Evolutionary conservation across 2,113 vertebrate genomes (phyloP).

Genomic region (Lepidothrix coronata): DNA sequence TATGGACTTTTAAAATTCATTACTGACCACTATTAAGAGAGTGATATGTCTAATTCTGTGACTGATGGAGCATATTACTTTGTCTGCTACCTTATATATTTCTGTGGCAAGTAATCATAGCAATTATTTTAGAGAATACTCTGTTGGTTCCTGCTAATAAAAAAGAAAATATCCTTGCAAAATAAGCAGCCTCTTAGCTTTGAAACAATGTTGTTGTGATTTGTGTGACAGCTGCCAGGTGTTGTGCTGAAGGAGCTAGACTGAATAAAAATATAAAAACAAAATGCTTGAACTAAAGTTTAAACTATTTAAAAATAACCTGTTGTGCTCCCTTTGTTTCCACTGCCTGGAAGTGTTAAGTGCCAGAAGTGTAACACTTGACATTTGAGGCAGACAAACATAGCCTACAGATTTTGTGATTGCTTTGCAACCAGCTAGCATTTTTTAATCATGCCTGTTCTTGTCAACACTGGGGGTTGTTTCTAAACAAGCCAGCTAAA

Average conservation of each 20-base stretch:
- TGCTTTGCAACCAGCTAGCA: conserved; percentile 7
- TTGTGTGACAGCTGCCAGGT: conserved; percentile 58
- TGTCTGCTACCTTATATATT: not conserved
- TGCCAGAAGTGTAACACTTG: conserved; percentile 41
- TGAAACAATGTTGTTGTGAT: conserved; percentile 36
- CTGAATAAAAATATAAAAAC: conserved; percentile 46
- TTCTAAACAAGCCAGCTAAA: conserved; percentile 35
- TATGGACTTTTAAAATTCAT: not conserved
- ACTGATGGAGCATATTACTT: conserved; percentile 2
- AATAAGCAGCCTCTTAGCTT: conserved; percentile 30
- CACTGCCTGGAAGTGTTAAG: conserved; percentile 27
- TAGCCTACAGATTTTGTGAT: conserved; percentile 20
- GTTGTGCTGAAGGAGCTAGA: conserved; percentile 38
- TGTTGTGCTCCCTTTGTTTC: conserved; percentile 53
- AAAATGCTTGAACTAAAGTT: conserved; percentile 59
- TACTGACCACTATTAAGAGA: not conserved
- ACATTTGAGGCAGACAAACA: conserved; percentile 50
- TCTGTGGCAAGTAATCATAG: not conserved
- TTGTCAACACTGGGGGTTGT: conserved; percentile 1
- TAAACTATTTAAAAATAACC: conserved; percentile 62
- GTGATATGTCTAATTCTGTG: not conserved
- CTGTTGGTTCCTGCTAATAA: not conserved
- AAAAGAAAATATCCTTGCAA: not conserved
- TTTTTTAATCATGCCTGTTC: conserved; percentile 9
- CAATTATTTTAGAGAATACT: conserved; percentile 39